A percentile compares a stretch with the other conserved stretches of the same genome.
These are phyloP conservation scores for Tricholaema leucomelas DNA, from an alignment of 2,113 vertebrate genomes.

Conservation along the genomic window DNA sequence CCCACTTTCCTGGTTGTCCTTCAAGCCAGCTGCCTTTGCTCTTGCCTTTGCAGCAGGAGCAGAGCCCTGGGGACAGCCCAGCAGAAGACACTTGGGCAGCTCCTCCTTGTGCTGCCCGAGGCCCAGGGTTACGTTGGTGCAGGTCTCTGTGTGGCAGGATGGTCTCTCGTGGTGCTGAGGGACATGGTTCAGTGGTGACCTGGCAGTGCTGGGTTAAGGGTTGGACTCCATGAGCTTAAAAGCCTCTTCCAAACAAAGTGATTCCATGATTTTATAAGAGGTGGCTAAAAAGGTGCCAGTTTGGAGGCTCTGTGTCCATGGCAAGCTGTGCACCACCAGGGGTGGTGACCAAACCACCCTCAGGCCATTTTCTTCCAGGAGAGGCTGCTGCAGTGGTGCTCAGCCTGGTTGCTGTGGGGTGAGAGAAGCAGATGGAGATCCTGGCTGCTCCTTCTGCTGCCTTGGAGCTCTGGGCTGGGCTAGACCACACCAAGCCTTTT, in stretches of 20 bases:
- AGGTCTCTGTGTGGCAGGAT: rapidly evolving
- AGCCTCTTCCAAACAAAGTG: background rate
- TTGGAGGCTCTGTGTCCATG: no score
- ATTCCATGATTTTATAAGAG: background rate
- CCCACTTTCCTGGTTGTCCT: no score
- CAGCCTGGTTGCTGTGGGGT: background rate
- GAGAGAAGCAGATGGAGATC: background rate
- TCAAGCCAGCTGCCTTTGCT: background rate
- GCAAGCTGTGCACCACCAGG: background rate
- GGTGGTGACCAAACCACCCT: background rate
- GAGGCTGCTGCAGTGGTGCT: background rate
- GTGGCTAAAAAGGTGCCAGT: rapidly evolving
- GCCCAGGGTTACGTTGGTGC: rapidly evolving
- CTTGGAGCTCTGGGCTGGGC: background rate
- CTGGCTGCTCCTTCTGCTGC: background rate
- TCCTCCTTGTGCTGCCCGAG: background rate
- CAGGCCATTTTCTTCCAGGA: background rate
- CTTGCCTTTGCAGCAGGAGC: background rate
- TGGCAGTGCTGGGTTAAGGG: no score
- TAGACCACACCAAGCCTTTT: background rate
- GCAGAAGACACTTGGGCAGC: background rate
- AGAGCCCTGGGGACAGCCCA: background rate
- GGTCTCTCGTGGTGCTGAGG: background rate
- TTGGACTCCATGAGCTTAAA: no score
- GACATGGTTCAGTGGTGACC: no score